Base-by-base conservation (phyloP, 2,888 invertebrate genomes). In the Cerastoderma edule region DNA sequence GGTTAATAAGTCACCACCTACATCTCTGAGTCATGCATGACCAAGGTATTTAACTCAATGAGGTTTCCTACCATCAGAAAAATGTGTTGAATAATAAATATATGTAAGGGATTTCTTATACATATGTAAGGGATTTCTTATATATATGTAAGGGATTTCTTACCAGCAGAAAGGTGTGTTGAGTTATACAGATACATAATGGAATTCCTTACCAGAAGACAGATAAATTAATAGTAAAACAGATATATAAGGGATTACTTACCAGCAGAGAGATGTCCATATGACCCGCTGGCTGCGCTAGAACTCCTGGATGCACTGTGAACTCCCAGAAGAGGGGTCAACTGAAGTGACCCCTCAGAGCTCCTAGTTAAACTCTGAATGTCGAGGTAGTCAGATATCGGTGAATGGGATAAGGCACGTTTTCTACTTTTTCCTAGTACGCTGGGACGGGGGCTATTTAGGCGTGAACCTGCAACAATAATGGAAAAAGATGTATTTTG, bases 231-330 rank as follows among this genome's bases (percentile, higher is more conserved):
- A 4, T 22, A 48, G 48, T n/a, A 16, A 4, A 4, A 48, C 5
- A 22, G 19, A 24, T 4, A 16, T 48, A 8, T 16, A 4, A 16
- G 48, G 5, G 27, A 46, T 30, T 22, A 54, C 92, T 88, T 91
- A 96, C 96, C 97, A 87, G 98, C 98, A 83, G 98, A 98, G 83
- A 99, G 95, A 94, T 99, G 99, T 27, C 98, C 98, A 94, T 98
- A 98, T 80, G 98, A 98, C 57, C 98, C 98, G 88, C 98, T 98
- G 5, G 97, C 96, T n/a, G 91, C 90, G 35, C 97, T 90, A 5
- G 92, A 92, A 69, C 91, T 91, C 16, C 92, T 86, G 5, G 92
- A 92, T 67, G 86, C 88, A 28, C 75, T 79, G 69, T 84, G 84
- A 22, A 85, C 87, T 33, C 85, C 87, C 22, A 89, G 78, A 53